Conservation (phyloP, 2,797 vertebrate species). For the Chloroceryle amazona region DNA sequence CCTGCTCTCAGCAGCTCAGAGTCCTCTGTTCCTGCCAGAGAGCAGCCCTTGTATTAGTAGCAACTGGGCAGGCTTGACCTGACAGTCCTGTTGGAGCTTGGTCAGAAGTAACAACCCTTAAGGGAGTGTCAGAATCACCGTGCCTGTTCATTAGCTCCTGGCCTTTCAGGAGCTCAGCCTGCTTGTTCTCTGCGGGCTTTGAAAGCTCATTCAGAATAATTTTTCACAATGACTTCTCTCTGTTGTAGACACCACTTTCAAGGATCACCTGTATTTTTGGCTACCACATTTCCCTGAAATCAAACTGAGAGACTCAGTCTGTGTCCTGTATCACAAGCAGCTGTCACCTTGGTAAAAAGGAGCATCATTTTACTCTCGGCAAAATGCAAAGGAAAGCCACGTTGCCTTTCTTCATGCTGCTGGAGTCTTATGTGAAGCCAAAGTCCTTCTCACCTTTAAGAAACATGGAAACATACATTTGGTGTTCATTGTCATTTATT, state of each 20-base stretch:
- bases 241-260: background rate
- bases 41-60: accelerated
- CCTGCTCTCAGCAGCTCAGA: background rate
- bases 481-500: background rate
- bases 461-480: background rate
- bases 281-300: background rate
- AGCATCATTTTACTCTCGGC: background rate
- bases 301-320: background rate
- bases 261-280: background rate
- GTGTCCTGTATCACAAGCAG: background rate
- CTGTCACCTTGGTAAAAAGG: background rate
- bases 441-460: background rate
- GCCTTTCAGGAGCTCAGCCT: background rate
- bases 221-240: background rate
- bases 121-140: accelerated
- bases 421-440: background rate
- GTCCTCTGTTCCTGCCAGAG: background rate
- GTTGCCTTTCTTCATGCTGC: accelerated
- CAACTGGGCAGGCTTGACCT: background rate
- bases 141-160: background rate
- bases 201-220: background rate
- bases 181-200: background rate
- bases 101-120: background rate
- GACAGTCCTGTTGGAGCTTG: background rate
- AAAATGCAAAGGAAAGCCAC: background rate